Base-by-base conservation (phyloP, 2,888 invertebrate genomes). In the Cryptosula pallasiana region DNA sequence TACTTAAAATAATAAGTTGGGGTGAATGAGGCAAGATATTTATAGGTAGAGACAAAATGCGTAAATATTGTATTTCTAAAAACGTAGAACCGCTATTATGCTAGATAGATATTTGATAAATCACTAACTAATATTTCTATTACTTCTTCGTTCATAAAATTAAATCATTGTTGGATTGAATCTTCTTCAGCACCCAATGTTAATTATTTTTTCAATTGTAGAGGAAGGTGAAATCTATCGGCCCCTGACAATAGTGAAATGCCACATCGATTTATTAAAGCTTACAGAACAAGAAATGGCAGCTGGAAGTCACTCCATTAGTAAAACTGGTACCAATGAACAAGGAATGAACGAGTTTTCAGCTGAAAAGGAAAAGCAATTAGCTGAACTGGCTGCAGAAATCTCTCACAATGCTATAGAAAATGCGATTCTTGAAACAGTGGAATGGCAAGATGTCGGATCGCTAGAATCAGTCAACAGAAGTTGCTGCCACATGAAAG, bases 261-360 rank as follows among this genome's bases (percentile, higher is more conserved):
- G 63, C 32, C 63, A 63, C 63, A 63, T 32, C 27, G n/a, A 63
- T 32, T 63, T 63, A 32, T 32, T 63, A 34, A 25, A 63, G 5
- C 34, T 63, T 13, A 32, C 34, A 5, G 3, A 63, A 45, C 5
- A 45, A 34, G 63, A 63, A 34, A 25, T 16, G 20, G 32, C 27
- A 63, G n/a, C 9, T 3, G 55, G 25, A 20, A 55, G 13, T 55
- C 23, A n/a, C 9, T 5, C 55, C n/a, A n/a, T n/a, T 16, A 16
- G 55, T n/a, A 25, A 5, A 55, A 5, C 55, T 55, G 25, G 25
- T 16, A 55, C 13, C 25, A 55, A 55, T 55, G 55, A n/a, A 20
- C 23, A 55, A 3, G 3, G 5, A 55, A 5, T 55, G 23, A 55
- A 25, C 23, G n/a, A 45, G 20, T 20, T 45, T 45, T 45, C 20